These are phyloP conservation scores for Struthidea cinerea DNA, from an alignment of 2,113 vertebrate species.

Conservation along the genomic window DNA sequence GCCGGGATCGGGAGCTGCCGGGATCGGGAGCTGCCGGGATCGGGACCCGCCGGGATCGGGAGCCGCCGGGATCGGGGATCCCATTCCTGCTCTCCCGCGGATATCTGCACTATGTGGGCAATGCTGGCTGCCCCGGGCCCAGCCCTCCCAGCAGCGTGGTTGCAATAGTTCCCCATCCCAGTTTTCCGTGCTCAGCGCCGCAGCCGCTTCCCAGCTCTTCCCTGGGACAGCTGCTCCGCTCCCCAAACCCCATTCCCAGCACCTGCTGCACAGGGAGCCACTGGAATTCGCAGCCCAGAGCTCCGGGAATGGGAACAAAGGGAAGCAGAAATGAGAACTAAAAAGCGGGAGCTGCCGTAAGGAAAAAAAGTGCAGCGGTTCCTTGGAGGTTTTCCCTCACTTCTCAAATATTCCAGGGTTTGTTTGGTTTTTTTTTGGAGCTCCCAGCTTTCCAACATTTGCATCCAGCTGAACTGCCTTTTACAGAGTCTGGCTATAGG, in stretches of 20 bases:
- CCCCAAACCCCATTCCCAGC: neutral
- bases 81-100: neutral
- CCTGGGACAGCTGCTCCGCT: neutral
- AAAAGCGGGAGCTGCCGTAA: neutral
- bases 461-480: neutral
- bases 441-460: neutral
- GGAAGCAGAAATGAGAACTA: accelerated
- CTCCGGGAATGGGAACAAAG: neutral
- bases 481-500: neutral
- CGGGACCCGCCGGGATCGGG: neutral
- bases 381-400: neutral
- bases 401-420: neutral
- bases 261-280: conserved; percentile 15
- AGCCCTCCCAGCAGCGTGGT: neutral
- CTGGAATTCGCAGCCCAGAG: neutral
- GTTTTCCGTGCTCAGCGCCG: neutral
- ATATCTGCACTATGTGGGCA: neutral
- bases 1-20: accelerated
- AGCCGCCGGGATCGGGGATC: neutral
- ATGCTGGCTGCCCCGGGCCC: neutral
- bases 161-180: neutral
- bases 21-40: neutral
- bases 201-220: neutral
- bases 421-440: neutral
- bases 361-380: neutral